Base-by-base conservation (phyloP, 2,888 invertebrate species). In the Gastrophysa polygoni region DNA sequence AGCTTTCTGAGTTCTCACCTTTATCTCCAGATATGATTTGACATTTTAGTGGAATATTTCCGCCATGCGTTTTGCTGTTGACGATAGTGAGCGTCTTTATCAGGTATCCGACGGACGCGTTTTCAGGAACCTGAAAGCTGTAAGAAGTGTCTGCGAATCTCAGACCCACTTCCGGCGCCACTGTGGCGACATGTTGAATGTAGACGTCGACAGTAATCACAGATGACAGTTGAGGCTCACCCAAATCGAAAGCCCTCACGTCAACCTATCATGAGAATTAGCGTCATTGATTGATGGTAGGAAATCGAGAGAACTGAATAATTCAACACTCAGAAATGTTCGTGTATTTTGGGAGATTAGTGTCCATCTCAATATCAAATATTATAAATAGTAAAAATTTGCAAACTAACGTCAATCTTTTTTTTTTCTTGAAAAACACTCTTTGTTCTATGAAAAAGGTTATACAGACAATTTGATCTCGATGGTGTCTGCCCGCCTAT, bases 121-220 rank as follows among this genome's bases (percentile, higher is more conserved):
- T 90, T 80, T 96, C 96, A 0, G 89, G 88, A 0, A 96, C 85
- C 63, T 93, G 91, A 1, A 93, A 89, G 51, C 90, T 91, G 78
- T 95, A 96, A 0, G 90, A 86, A 50, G 91, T 92, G 75, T 96
- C 95, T 5, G 92, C 92, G 77, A 96, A 96, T 1, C 95, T 91
- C 24, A 96, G 83, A 0, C 93, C 93, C 5, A 90, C 88, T 84
- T 91, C 87, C 4, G 88, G 87, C 1, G 86, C 81, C 0, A 83
- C 82, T 1, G 81, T 82, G 0, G 92, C 89, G 0, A 91, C 88
- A 77, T 93, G 94, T 56, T 92, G 89, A 11, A 96, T 91, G 75
- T 89, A 93, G 2, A 96, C 87, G 0, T 91, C 91, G 0, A 96
- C 86, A 1, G 91, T 91, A 7, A 91, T 89, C 0, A 92, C 90